These are phyloP conservation scores for Pseudochirops cupreus DNA, from an alignment of 2,797 vertebrate genomes.

Conservation along the genomic window DNA sequence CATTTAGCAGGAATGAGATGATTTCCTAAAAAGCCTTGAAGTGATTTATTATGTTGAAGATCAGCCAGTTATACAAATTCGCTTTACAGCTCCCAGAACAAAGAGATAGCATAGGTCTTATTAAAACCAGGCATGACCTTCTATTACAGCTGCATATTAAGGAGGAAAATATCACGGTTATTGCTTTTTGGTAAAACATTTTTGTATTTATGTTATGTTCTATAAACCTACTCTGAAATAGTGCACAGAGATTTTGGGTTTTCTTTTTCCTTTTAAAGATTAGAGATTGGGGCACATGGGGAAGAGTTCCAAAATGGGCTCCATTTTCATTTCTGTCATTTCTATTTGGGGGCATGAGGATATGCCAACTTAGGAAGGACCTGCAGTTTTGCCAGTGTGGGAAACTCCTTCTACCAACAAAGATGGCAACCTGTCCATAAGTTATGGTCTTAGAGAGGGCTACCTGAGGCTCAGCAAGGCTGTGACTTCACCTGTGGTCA, in stretches of 20 bases:
- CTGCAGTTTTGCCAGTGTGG: background rate
- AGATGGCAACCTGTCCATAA: background rate
- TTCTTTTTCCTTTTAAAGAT: background rate
- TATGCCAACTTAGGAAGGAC: background rate
- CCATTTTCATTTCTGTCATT: background rate
- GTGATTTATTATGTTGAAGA: constrained; percentile 17
- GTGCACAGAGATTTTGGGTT: background rate
- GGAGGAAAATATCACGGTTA: background rate
- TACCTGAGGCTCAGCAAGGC: background rate
- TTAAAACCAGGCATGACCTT: constrained; percentile 10
- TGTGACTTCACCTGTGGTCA: background rate
- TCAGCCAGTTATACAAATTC: background rate
- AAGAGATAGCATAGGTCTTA: background rate
- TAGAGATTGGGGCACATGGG: background rate
- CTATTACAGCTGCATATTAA: background rate
- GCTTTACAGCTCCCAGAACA: background rate
- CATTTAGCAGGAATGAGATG: constrained; percentile 38
- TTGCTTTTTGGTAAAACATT: background rate
- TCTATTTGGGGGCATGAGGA: background rate
- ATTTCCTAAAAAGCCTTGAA: constrained; percentile 41
- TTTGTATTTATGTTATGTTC: background rate
- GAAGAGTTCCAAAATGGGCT: background rate
- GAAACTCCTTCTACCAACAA: background rate
- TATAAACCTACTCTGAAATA: constrained; percentile 24
- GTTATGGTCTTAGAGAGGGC: background rate